Conservation (phyloP, 2,888 invertebrate genomes). For the Zootermopsis nevadensis region DNA sequence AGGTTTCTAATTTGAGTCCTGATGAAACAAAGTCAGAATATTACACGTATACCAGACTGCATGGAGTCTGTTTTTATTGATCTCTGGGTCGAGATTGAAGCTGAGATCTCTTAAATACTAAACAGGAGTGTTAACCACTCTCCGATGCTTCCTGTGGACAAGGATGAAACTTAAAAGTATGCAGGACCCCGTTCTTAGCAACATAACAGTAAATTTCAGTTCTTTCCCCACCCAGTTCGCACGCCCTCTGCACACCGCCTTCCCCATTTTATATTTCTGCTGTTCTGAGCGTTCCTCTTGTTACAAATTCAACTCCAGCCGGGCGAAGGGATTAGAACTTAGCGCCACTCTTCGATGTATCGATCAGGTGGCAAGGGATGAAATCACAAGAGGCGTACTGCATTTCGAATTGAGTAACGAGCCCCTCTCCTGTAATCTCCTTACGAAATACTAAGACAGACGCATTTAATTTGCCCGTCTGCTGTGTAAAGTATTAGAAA, state of each 20-base stretch:
- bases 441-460: conserved; percentile 1
- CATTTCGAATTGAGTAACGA: conserved; percentile 9
- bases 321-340: conserved; percentile 10
- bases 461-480: conserved; percentile 1
- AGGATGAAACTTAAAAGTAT: neutral
- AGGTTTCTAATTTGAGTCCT: neutral
- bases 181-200: neutral
- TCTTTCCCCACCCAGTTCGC: neutral
- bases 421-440: neutral
- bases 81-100: too few species aligned
- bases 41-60: neutral
- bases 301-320: conserved; percentile 10
- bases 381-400: neutral
- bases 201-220: neutral
- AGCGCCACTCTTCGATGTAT: neutral
- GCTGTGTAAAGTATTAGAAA: neutral
- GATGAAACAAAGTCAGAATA: neutral
- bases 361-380: neutral
- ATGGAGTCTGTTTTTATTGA: neutral
- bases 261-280: neutral
- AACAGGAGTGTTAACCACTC: too few species aligned
- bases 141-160: too few species aligned
- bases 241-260: neutral
- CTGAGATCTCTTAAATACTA: too few species aligned
- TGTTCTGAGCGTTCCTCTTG: neutral